These are phyloP conservation scores for Hyalella azteca DNA, from an alignment of 2,888 invertebrate species.

Conservation along the genomic window DNA sequence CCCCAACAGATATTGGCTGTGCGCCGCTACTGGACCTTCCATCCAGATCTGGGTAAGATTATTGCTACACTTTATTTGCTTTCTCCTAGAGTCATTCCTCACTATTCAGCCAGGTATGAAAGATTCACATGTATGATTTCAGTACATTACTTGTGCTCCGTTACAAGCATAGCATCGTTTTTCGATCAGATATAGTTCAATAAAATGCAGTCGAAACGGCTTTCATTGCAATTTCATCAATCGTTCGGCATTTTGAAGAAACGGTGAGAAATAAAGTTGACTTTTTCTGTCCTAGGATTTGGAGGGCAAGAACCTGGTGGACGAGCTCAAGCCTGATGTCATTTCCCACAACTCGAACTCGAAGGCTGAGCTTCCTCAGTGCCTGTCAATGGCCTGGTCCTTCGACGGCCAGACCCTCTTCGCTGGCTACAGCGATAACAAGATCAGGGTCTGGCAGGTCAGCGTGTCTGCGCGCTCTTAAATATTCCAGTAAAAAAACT, in stretches of 20 bases:
- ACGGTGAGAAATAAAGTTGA: too few species aligned
- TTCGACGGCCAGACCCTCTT: constrained; percentile 98
- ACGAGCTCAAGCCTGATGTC: constrained; percentile 96
- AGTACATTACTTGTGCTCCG: too few species aligned
- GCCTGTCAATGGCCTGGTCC: constrained; percentile 97
- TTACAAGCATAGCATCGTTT: not conserved
- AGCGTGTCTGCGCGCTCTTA: constrained; percentile 58
- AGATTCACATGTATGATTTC: too few species aligned
- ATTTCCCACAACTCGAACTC: constrained; percentile 69
- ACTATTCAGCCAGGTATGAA: too few species aligned
- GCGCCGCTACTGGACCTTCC: constrained; percentile 96
- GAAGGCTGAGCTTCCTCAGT: constrained; percentile 92
- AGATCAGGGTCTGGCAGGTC: constrained; percentile 98
- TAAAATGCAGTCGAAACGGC: too few species aligned
- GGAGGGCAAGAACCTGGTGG: constrained; percentile 99
- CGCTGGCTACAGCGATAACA: constrained; percentile 98
- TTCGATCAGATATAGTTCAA: too few species aligned
- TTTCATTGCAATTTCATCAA: too few species aligned
- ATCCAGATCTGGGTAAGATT: constrained; percentile 96
- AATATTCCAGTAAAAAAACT: constrained; percentile 23
- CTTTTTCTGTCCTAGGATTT: constrained; percentile 73
- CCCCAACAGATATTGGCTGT: constrained; percentile 99
- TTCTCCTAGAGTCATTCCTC: too few species aligned
- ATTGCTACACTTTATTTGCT: too few species aligned
- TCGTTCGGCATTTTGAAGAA: too few species aligned